phyloP scores from a whole-genome alignment of 2,113 vertebrate species.

The Otocyon megalotis region DNA sequence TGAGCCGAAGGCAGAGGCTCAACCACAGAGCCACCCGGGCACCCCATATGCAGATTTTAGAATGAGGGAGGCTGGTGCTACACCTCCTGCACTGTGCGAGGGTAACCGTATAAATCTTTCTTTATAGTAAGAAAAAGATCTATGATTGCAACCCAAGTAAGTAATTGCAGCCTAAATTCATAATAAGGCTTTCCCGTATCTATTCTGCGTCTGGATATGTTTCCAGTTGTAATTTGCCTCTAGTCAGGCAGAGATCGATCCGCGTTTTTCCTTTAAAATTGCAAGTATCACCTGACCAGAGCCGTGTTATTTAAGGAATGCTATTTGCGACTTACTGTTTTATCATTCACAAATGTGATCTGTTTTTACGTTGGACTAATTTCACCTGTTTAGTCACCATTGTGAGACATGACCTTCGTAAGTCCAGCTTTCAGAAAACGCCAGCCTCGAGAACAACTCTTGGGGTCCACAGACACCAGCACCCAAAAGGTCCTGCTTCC shows the following conservation, averaged over 20 bases:
- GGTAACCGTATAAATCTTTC: neutral
- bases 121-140: slow-evolving; percentile 30
- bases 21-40: too few relatives aligned
- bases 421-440: neutral
- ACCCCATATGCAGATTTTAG: neutral
- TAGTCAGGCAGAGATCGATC: neutral
- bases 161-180: slow-evolving; percentile 53
- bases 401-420: slow-evolving; percentile 4
- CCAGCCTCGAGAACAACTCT: neutral
- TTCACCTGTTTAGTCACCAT: slow-evolving; percentile 17
- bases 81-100: neutral
- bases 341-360: neutral
- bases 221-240: slow-evolving; percentile 34
- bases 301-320: neutral
- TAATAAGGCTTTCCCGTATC: neutral
- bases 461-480: neutral
- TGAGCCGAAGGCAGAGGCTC: too few relatives aligned
- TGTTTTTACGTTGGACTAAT: neutral
- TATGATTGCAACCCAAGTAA: slow-evolving; percentile 6
- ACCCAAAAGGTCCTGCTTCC: neutral
- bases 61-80: neutral
- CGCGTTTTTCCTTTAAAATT: neutral
- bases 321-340: slow-evolving; percentile 9
- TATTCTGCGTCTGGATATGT: neutral
- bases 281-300: neutral